Conservation (phyloP, 2,113 vertebrate genomes). For the Callospermophilus lateralis region DNA sequence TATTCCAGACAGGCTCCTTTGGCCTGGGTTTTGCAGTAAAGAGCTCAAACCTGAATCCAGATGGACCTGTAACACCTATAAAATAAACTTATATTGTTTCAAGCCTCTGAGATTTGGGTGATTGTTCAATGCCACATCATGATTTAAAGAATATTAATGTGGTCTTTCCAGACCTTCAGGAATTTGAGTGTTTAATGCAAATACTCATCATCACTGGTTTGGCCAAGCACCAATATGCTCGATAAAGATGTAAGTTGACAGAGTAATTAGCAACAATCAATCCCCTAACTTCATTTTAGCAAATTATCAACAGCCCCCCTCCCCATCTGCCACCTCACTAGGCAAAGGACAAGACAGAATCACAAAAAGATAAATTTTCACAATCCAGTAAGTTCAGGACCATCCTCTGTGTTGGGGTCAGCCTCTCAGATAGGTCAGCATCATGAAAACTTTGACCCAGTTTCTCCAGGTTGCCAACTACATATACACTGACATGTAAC, state of each 20-base stretch:
- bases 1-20: not conserved
- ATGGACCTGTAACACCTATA: not conserved
- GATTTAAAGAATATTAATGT: not conserved
- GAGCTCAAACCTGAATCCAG: not conserved
- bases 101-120: not conserved
- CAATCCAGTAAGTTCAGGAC: not conserved
- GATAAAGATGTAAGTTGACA: constrained; percentile 33
- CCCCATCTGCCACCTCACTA: not conserved
- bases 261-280: constrained; percentile 16
- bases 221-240: not conserved
- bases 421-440: not conserved
- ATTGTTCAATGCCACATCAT: not conserved
- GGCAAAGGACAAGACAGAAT: not conserved
- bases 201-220: constrained; percentile 10
- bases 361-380: not conserved
- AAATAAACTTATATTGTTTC: not conserved
- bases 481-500: not conserved
- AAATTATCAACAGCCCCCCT: not conserved
- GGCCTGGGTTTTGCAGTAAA: not conserved
- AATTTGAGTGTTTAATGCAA: not conserved
- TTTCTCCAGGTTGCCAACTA: constrained; percentile 35
- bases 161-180: constrained; percentile 28
- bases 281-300: constrained; percentile 25
- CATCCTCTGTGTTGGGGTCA: not conserved
- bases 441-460: not conserved